Percentiles rank a stretch among this genome's conserved stretches.
Conservation (phyloP, 2,888 invertebrate genomes). For the Apoderus coryli region DNA sequence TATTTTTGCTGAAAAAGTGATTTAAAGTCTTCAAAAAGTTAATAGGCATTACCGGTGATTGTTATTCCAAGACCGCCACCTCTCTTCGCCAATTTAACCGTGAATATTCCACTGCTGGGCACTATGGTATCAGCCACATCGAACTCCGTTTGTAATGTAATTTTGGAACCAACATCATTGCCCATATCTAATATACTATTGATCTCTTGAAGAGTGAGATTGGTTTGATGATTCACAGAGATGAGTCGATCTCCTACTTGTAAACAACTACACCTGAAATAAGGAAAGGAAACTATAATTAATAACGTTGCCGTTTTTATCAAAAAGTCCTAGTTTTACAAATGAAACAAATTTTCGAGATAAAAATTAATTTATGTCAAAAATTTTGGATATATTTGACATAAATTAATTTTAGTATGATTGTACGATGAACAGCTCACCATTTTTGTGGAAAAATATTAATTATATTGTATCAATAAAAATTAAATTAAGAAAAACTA, state of each 20-base stretch:
- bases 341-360: no score
- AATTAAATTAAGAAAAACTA: no score
- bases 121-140: slow-evolving; percentile 85
- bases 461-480: no score
- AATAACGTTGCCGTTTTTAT: no score
- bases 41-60: slow-evolving; percentile 70
- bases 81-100: slow-evolving; percentile 70
- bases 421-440: no score
- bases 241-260: slow-evolving; percentile 73
- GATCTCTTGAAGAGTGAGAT: slow-evolving; percentile 44
- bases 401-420: no score
- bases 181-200: slow-evolving; percentile 33
- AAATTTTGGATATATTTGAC: no score
- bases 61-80: slow-evolving; percentile 71
- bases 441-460: no score
- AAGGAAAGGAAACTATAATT: no score
- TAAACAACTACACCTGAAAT: slow-evolving; percentile 51
- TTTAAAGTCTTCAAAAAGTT: no score
- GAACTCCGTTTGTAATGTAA: slow-evolving; percentile 73
- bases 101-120: slow-evolving; percentile 80
- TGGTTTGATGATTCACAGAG: slow-evolving; percentile 68
- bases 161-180: slow-evolving; percentile 45
- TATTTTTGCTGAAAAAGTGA: not conserved
- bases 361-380: no score
- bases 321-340: no score